Base-by-base conservation (phyloP, 2,888 invertebrate species). In the Anaspis maculata region DNA sequence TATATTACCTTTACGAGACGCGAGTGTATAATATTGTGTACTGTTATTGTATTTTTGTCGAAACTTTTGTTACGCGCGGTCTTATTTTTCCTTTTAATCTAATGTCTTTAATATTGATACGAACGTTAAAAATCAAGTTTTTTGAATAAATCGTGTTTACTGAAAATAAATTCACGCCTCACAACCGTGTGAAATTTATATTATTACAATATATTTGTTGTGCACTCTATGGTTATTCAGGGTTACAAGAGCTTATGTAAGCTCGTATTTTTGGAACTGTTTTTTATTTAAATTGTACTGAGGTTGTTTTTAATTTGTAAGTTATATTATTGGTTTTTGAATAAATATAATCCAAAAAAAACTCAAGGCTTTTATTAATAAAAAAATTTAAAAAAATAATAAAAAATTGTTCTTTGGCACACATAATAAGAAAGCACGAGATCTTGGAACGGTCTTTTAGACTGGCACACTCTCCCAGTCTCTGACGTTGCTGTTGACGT, bases 241-340 rank as follows among this genome's bases (percentile, higher is more conserved):
- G 68, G 65, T 68, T 62, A 68, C 70, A 66, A 70, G 71, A 70
- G 70, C 71, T 10, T 44, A 43, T 70, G 54, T 57, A 54, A 60
- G 63, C 63, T 64, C 64, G 54, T 64, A 65, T 66, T 65, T 66
- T 64, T 65, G 61, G 65, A 66, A 63, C 62, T 61, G 61, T 63
- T 64, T 65, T 64, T 64, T 61, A 62, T 65, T 64, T 62, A 58
- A 63, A 62, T 61, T 64, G 64, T 64, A 64, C 64, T 62, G 64
- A 62, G 60, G 61, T 64, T 64, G 63, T 64, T 63, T 65, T 66
- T 61, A 59, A 63, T 66, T 66, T 64, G 62, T 65, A 64, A 63
- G 63, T 64, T 63, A 62, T 62, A 56, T 55, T 53, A 52, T 61
- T 64, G 62, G 62, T 64, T 65, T 61, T 65, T 61, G 62, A 64